These are phyloP conservation scores for Parus major DNA, from an alignment of 2,113 vertebrate genomes.

Conservation along the genomic window DNA sequence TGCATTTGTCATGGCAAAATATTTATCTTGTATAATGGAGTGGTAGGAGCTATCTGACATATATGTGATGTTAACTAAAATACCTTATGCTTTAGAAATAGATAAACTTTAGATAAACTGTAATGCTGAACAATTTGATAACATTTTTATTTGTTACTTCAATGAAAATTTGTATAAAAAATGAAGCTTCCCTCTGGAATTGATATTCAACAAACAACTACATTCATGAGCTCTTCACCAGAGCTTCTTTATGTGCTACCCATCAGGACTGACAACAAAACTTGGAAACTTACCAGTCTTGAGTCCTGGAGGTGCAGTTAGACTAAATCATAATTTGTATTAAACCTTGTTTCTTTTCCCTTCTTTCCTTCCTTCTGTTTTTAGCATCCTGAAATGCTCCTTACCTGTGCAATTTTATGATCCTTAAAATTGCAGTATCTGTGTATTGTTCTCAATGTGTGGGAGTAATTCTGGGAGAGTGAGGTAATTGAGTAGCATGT, in stretches of 20 bases:
- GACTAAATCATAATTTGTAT: neutral
- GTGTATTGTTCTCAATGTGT: neutral
- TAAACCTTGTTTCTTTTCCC: neutral
- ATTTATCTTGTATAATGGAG: fast-evolving
- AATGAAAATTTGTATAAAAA: neutral
- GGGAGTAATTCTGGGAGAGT: neutral
- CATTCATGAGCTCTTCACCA: neutral
- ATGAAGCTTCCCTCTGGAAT: neutral
- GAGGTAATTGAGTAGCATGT: neutral
- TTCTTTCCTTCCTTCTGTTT: neutral
- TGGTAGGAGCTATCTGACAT: neutral
- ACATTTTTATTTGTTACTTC: neutral
- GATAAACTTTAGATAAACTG: neutral
- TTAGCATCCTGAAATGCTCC: neutral
- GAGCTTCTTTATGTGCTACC: neutral
- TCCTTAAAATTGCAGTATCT: neutral
- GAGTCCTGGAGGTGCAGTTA: neutral
- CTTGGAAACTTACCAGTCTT: neutral
- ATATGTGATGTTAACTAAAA: neutral
- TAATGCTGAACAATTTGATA: neutral
- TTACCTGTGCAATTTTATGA: neutral
- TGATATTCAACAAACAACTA: neutral
- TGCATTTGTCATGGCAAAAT: neutral
- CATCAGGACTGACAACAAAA: neutral
- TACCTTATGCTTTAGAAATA: neutral